Base-by-base conservation (phyloP, 2,797 vertebrate species). In the Mustela erminea region DNA sequence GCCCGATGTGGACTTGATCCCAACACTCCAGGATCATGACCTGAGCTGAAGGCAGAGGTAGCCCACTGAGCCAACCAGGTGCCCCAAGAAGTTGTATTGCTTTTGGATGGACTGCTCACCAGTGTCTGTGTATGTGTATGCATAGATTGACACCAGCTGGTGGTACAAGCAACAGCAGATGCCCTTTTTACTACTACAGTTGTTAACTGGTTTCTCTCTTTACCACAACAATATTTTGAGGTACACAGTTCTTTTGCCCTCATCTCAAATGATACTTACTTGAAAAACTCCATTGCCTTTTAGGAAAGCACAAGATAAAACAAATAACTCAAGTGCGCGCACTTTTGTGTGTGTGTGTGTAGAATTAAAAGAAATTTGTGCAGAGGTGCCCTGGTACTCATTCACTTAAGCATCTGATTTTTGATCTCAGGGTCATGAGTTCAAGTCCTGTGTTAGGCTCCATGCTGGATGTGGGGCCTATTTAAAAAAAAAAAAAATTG, bases 91-190 rank as follows among this genome's bases (percentile, higher is more conserved):
- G 8, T 87, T 62, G 4, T 72, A 21, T 1, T 92, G 64, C 74
- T 91, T 84, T 72, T 89, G 21, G 38, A 32, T 58, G 32, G 52
- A 32, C 90, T 66, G 62, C 43, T 83, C 64, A 18, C 35, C 70
- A 7, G 20, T 80, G 32, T 35, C 15, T 25, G 32, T 58, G 68
- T 41, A 58, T 32, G 81, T 21, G 38, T 62, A 17, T 78, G 3
- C 21, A 3, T 68, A 8, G 87, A 64, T 66, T 87, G 89, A 90
- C 60, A 96, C 94, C 80, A 78, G 92, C 93, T 97, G 94, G 86
- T 81, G 62, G 46, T 23, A 23, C 62, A 92, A 21, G 96, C 25
- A 90, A 9, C 29, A 84, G 84, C 87, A 96, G 91, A 93, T 86
- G 62, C 89, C 87, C 74, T 95, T 95, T 94, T 83, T 80, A 97